Conservation (phyloP, 2,888 invertebrate genomes). For the Urechis unicinctus region DNA sequence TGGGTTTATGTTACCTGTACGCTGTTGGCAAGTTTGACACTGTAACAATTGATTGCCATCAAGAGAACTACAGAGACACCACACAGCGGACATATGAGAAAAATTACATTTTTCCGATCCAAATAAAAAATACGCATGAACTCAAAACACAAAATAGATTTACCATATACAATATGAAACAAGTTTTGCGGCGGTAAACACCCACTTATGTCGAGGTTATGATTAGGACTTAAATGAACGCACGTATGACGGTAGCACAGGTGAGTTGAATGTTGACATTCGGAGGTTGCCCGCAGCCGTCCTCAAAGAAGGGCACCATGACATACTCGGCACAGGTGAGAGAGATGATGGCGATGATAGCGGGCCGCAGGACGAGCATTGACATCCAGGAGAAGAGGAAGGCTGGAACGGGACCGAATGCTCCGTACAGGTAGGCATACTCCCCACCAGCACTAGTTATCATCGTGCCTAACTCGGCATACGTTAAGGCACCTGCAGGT, state of each 20-base stretch:
- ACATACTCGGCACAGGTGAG: conserved; percentile 51
- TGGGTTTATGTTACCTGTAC: conserved; percentile 69
- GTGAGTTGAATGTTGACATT: conserved; percentile 9
- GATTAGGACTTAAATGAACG: background rate
- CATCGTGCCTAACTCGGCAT: conserved; percentile 72
- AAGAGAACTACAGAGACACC: conserved; percentile 66
- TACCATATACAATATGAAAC: too few relatives aligned
- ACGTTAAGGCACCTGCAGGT: conserved; percentile 74
- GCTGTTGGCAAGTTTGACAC: conserved; percentile 85
- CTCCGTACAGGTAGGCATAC: conserved; percentile 71
- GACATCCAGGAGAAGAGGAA: conserved; percentile 64
- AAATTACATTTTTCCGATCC: too few relatives aligned
- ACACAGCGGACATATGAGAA: background rate
- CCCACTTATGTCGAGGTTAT: background rate
- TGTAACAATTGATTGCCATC: conserved; percentile 88
- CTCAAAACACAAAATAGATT: too few relatives aligned
- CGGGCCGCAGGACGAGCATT: conserved; percentile 41
- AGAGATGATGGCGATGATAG: conserved; percentile 49
- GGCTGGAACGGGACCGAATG: conserved; percentile 51
- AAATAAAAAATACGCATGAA: too few relatives aligned
- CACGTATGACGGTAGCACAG: background rate
- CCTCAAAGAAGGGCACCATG: conserved; percentile 33
- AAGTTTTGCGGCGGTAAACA: background rate
- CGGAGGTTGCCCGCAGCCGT: conserved; percentile 20
- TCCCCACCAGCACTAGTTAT: conserved; percentile 73